A percentile compares a stretch with the other conserved stretches of the same genome.
Conservation (phyloP, 2,888 invertebrate genomes). For the Venusia cambrica region DNA sequence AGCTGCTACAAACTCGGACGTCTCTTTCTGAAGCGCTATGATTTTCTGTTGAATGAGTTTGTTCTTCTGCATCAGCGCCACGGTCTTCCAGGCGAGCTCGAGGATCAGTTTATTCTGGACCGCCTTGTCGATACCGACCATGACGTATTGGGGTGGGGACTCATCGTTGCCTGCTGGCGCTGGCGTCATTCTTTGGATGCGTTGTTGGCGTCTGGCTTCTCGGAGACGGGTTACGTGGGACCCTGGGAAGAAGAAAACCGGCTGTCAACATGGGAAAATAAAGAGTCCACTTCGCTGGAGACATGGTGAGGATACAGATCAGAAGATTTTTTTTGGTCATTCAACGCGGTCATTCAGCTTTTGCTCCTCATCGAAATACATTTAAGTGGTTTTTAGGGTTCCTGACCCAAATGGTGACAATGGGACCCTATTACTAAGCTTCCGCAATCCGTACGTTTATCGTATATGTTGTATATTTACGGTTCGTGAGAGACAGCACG, state of each 20-base stretch:
- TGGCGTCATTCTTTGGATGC: conserved; percentile 46
- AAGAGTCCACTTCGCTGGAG: too few species aligned
- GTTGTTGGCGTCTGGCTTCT: conserved; percentile 60
- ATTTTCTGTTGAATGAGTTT: conserved; percentile 82
- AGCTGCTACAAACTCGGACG: conserved; percentile 81
- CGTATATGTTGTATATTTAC: too few species aligned
- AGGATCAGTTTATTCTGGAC: conserved; percentile 76
- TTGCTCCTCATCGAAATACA: too few species aligned
- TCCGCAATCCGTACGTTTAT: too few species aligned
- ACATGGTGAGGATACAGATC: too few species aligned
- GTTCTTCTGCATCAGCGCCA: conserved; percentile 83
- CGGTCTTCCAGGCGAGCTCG: conserved; percentile 83
- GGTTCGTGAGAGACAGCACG: too few species aligned
- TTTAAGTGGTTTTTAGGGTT: too few species aligned
- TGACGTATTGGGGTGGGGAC: conserved; percentile 32
- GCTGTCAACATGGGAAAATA: conserved; percentile 4
- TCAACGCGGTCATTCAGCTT: too few species aligned
- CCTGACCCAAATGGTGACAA: too few species aligned
- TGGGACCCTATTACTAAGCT: too few species aligned
- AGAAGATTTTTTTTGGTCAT: too few species aligned
- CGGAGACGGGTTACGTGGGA: conserved; percentile 56
- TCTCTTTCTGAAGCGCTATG: conserved; percentile 82
- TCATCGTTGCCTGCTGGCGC: conserved; percentile 37
- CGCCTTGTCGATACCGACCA: conserved; percentile 43
- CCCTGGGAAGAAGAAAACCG: conserved; percentile 50